Evolutionary conservation across 2,113 vertebrate species (phyloP).

Genomic region (Corythornis vintsioides): DNA sequence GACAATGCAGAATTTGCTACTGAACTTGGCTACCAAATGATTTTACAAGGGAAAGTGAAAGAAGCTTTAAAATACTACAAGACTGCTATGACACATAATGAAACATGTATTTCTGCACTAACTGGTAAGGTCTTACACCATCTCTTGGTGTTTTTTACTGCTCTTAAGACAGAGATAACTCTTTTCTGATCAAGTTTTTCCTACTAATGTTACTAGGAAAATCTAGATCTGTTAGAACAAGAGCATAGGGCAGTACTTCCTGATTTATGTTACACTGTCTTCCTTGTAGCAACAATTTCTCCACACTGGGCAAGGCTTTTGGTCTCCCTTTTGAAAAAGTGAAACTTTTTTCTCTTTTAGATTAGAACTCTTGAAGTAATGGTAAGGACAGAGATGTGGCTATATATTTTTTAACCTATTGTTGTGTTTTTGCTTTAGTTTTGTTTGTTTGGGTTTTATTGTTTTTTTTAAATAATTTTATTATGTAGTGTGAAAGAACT

Average conservation of each 20-base stretch:
- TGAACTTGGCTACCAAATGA: conserved; percentile 93
- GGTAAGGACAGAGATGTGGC: neutral
- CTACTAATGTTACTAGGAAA: neutral
- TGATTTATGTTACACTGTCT: neutral
- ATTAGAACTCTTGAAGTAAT: neutral
- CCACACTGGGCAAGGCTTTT: neutral
- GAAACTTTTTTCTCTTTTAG: neutral
- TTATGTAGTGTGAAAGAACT: neutral
- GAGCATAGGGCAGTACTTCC: neutral
- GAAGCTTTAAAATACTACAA: conserved; percentile 92
- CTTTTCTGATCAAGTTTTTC: neutral
- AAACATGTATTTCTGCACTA: conserved; percentile 86
- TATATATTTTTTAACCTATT: neutral
- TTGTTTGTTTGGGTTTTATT: too few relatives aligned
- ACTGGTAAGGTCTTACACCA: conserved; percentile 76
- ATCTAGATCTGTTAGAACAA: neutral
- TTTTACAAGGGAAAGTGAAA: conserved; percentile 86
- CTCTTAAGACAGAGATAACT: neutral
- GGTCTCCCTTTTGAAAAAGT: neutral
- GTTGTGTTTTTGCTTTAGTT: too few relatives aligned
- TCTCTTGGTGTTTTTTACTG: neutral
- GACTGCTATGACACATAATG: conserved; percentile 88
- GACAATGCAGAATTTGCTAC: conserved; percentile 87
- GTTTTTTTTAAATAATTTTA: neutral
- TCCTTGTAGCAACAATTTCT: neutral